phyloP scores from a whole-genome alignment of 2,113 vertebrate genomes.

The Rhea americana region DNA sequence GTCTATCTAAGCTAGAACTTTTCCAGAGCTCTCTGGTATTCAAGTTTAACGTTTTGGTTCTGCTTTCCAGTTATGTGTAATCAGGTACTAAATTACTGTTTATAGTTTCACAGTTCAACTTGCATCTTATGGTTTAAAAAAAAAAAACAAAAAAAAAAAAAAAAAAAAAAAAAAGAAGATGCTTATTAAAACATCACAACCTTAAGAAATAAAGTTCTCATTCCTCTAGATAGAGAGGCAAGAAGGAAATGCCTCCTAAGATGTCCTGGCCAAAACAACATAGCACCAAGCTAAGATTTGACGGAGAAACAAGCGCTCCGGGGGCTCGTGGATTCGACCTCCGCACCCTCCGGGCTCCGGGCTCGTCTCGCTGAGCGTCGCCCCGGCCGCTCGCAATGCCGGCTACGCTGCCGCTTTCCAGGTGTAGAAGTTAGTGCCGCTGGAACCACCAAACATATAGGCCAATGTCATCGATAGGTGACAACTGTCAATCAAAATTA shows the following conservation, averaged over 20 bases:
- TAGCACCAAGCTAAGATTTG: background rate
- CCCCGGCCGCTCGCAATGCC: fast-evolving
- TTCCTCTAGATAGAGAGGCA: background rate
- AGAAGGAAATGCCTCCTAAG: background rate
- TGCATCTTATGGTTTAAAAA: background rate
- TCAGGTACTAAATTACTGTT: background rate
- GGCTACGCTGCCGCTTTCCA: background rate
- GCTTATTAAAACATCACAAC: background rate
- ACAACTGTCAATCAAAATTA: background rate
- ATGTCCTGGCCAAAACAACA: background rate
- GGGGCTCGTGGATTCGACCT: background rate
- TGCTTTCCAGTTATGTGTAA: background rate
- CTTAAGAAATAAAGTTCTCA: background rate
- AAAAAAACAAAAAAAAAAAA: background rate
- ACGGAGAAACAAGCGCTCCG: background rate
- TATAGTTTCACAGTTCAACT: background rate
- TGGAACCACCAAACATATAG: background rate
- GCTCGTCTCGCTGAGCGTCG: background rate
- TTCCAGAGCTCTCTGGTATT: background rate
- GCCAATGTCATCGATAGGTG: background rate
- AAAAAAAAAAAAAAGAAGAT: background rate
- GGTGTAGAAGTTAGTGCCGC: background rate
- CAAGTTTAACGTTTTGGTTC: background rate
- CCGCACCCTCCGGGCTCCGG: fast-evolving
- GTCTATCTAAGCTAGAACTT: background rate